phyloP scores from a whole-genome alignment of 1,140 invertebrate genomes.

The Zophobas morio region DNA sequence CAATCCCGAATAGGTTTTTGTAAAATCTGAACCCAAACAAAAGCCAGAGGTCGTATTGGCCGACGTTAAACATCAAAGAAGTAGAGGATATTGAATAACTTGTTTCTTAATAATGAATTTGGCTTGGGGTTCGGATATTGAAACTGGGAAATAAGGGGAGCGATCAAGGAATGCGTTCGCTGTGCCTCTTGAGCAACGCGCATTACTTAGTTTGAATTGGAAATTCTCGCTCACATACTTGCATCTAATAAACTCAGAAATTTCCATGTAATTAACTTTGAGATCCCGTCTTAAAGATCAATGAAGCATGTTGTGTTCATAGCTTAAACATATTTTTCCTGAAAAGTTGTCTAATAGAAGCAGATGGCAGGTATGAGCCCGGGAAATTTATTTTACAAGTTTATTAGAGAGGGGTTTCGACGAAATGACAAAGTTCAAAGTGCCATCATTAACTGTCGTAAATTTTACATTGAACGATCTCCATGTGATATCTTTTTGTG shows the following conservation, averaged over 20 bases:
- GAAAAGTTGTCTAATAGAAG: conserved; percentile 35
- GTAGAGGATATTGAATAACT: conserved; percentile 63
- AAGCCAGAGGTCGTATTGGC: conserved; percentile 55
- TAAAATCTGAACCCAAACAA: conserved; percentile 43
- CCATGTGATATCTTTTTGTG: not conserved
- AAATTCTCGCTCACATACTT: conserved; percentile 67
- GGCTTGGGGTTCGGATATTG: conserved; percentile 57
- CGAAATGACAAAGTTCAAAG: conserved; percentile 1
- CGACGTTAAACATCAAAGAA: conserved; percentile 62
- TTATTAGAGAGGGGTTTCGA: not conserved
- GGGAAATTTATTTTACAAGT: conserved; percentile 14
- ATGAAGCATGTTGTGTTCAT: conserved; percentile 58
- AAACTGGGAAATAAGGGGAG: conserved; percentile 53
- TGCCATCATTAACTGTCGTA: conserved; percentile 3
- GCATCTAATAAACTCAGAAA: conserved; percentile 67
- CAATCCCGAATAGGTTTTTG: not conserved
- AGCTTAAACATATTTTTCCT: conserved; percentile 51
- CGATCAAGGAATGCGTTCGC: conserved; percentile 60
- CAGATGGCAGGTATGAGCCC: conserved; percentile 41
- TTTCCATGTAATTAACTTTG: conserved; percentile 67
- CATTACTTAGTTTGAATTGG: conserved; percentile 66
- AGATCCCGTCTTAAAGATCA: conserved; percentile 61
- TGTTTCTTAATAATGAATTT: conserved; percentile 66
- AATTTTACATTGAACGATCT: conserved; percentile 11
- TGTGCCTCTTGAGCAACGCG: conserved; percentile 54